These are phyloP conservation scores for Ctenodactylus gundi DNA, from an alignment of 2,113 vertebrate genomes.

Conservation along the genomic window DNA sequence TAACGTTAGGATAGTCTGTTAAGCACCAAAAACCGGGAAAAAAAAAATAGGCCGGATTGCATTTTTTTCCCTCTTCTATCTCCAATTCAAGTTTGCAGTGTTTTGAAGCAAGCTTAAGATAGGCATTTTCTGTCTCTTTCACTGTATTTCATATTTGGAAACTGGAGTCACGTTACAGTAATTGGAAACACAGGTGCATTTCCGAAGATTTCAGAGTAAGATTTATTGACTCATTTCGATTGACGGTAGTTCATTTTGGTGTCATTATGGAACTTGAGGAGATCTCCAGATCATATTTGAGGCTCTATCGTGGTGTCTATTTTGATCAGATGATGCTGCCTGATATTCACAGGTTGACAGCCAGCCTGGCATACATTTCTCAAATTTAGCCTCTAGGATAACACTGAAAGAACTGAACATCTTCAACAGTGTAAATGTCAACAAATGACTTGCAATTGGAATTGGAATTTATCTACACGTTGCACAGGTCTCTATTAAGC, in stretches of 20 bases:
- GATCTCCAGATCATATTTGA: background rate
- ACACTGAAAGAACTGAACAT: background rate
- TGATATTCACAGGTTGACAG: conserved; percentile 6
- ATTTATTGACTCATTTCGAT: background rate
- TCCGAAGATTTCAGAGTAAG: background rate
- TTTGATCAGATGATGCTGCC: conserved; percentile 24
- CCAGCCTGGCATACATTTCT: background rate
- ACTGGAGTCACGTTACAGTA: background rate
- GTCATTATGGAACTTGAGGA: background rate
- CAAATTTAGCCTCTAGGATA: background rate
- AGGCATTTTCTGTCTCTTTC: background rate
- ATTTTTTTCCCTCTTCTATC: conserved; percentile 43
- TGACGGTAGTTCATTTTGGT: background rate
- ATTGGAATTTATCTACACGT: background rate
- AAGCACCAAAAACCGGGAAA: background rate
- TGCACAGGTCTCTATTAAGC: background rate
- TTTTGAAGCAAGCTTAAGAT: background rate
- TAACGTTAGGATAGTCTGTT: background rate
- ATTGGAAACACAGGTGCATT: background rate
- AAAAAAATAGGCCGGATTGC: background rate
- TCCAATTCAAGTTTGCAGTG: background rate
- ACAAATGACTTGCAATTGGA: background rate
- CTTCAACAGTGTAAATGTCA: background rate
- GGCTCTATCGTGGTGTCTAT: conserved; percentile 54
- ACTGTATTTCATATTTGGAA: background rate